Base-by-base conservation (phyloP, 1,140 invertebrate genomes). In the Linepithema humile region DNA sequence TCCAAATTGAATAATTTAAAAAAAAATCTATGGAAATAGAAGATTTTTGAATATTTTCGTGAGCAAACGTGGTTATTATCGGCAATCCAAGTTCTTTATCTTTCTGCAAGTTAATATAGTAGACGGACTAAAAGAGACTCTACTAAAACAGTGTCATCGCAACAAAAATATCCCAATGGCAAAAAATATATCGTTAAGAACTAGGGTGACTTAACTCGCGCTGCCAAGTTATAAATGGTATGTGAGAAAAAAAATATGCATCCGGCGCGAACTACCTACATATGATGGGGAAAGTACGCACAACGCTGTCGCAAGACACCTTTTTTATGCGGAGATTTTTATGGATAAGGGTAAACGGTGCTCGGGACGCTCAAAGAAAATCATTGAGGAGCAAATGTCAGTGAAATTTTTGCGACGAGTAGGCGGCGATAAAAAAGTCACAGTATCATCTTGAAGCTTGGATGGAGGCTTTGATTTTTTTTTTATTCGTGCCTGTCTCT, bases 331-430 rank as follows among this genome's bases (percentile, higher is more conserved):
- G 9, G 5, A 2, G 12, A 65, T 29, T 74, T 74, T 50, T 77
- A 65, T 65, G 7, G 64, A 69, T 80, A 80, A 80, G 75, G 75
- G 75, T 80, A 78, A 78, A 78, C 62, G 75, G 23, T 80, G 62
- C 4, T 69, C 48, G 23, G 4, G 12, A 38, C 29, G 32, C n/a
- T 80, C 64, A 70, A 29, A 65, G 17, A 29, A 12, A 67, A 26
- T 38, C 43, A 67, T n/a, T 35, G 48, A 55, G 35, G 40, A 53
- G 48, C 64, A 70, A 80, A 55, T 80, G 64, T 43, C 64, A 80
- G 35, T 65, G 48, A 70, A 69, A 70, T 57, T 69, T 69, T 55
- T 40, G 10, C 5, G 32, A n/a, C 17, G 5, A 38, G 35, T 78
- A 69, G 29, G 45, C 45, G 60, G 5, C 6, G 23, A n/a, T 20